Conservation (phyloP, 2,797 vertebrate species). For the Emys orbicularis region DNA sequence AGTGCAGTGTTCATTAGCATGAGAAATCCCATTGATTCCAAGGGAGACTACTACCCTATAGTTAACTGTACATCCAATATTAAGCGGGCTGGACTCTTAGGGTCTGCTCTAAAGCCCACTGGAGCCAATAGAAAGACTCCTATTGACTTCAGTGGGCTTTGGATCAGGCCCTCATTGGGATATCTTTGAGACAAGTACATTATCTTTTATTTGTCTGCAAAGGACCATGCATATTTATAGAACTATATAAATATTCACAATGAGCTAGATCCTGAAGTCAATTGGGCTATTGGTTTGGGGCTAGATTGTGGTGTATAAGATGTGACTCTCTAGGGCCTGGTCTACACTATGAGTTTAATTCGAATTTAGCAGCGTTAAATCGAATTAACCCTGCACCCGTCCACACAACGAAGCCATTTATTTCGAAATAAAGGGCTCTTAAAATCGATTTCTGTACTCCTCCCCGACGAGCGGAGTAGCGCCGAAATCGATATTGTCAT, state of each 20-base stretch:
- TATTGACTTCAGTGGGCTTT: background rate
- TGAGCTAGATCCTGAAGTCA: no score
- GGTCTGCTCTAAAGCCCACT: background rate
- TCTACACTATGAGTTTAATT: no score
- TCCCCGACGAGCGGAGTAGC: no score
- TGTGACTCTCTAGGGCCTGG: no score
- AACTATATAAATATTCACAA: background rate
- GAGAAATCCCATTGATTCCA: slow-evolving; percentile 30
- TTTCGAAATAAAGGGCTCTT: no score
- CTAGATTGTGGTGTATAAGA: no score
- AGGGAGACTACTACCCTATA: background rate
- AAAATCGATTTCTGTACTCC: no score
- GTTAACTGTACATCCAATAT: background rate
- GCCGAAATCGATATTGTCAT: no score
- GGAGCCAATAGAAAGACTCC: background rate
- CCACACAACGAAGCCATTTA: no score
- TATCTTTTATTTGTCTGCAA: background rate
- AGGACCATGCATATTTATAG: fast-evolving
- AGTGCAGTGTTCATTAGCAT: background rate
- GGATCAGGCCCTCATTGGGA: background rate
- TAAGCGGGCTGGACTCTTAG: background rate
- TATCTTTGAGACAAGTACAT: background rate
- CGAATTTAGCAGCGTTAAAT: no score
- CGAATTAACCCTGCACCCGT: no score
- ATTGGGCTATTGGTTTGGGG: no score